These are phyloP conservation scores for Protaetia brevitarsis DNA, from an alignment of 1,140 invertebrate genomes.

Conservation along the genomic window DNA sequence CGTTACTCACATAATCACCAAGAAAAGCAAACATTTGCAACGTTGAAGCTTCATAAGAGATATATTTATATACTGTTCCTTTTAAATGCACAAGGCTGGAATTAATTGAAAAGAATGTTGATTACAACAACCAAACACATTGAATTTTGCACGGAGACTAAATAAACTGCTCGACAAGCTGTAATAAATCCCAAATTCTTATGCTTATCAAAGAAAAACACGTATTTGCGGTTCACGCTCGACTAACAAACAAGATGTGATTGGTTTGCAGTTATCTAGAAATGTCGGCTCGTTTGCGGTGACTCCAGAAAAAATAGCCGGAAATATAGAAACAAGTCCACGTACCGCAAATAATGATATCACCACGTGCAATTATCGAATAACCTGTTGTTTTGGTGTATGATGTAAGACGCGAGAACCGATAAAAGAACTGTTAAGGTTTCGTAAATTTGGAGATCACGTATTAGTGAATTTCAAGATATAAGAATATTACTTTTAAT, in stretches of 20 bases:
- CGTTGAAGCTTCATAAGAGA: neutral
- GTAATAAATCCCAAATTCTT: neutral
- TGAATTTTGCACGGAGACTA: neutral
- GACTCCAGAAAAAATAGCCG: neutral
- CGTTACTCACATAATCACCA: neutral
- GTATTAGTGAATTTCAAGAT: no score
- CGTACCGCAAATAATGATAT: constrained; percentile 4
- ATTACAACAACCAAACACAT: neutral
- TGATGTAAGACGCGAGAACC: no score
- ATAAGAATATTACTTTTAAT: no score
- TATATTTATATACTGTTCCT: neutral
- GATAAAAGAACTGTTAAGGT: no score
- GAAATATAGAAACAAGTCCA: neutral
- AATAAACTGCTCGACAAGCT: neutral
- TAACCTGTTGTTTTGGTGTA: no score
- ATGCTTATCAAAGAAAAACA: neutral
- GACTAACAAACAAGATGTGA: neutral
- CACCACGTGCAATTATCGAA: no score
- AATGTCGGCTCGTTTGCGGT: neutral
- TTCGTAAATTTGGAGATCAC: no score
- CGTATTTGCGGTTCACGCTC: neutral
- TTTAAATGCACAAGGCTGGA: neutral
- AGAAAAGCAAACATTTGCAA: constrained; percentile 8
- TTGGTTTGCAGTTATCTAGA: neutral
- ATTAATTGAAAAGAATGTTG: neutral